A percentile compares a stretch with the other conserved stretches of the same genome.
These are phyloP conservation scores for Pomacea maculata DNA, from an alignment of 1,140 invertebrate genomes.

Conservation along the genomic window DNA sequence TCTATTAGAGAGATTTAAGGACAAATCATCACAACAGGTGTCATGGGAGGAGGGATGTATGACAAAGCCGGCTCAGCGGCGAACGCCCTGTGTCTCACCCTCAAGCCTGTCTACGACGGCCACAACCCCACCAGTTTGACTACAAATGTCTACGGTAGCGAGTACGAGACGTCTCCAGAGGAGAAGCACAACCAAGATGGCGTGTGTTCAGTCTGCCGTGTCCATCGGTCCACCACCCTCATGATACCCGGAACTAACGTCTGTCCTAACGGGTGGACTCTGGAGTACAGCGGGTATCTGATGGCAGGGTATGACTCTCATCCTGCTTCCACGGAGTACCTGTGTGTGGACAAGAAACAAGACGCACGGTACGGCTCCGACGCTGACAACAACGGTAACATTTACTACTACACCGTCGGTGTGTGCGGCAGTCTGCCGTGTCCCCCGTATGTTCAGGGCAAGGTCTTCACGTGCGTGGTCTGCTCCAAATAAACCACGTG, in stretches of 20 bases:
- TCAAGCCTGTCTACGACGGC: neutral
- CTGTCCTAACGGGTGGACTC: slow-evolving; percentile 39
- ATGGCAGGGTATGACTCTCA: slow-evolving; percentile 18
- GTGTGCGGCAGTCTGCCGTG: slow-evolving; percentile 26
- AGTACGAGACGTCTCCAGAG: neutral
- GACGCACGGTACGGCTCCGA: slow-evolving; percentile 23
- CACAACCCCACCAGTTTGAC: neutral
- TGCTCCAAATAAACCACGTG: slow-evolving; percentile 25
- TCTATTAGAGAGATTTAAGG: too few relatives aligned
- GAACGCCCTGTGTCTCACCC: neutral
- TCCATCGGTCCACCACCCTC: neutral
- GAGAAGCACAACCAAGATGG: neutral
- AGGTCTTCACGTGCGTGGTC: slow-evolving; percentile 36
- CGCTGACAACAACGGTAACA: slow-evolving; percentile 26
- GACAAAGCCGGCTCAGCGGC: neutral
- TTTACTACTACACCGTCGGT: slow-evolving; percentile 31
- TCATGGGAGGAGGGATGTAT: neutral
- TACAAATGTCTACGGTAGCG: neutral
- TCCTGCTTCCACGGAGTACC: slow-evolving; percentile 19
- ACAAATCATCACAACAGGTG: neutral
- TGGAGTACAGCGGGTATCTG: slow-evolving; percentile 38
- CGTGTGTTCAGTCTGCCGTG: neutral
- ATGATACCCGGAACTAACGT: slow-evolving; percentile 43
- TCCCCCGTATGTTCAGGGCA: slow-evolving; percentile 32
- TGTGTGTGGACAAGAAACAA: slow-evolving; percentile 39